These are phyloP conservation scores for Astropecten irregularis DNA, from an alignment of 53 echinoderm and acorn worm genomes.

Conservation along the genomic window DNA sequence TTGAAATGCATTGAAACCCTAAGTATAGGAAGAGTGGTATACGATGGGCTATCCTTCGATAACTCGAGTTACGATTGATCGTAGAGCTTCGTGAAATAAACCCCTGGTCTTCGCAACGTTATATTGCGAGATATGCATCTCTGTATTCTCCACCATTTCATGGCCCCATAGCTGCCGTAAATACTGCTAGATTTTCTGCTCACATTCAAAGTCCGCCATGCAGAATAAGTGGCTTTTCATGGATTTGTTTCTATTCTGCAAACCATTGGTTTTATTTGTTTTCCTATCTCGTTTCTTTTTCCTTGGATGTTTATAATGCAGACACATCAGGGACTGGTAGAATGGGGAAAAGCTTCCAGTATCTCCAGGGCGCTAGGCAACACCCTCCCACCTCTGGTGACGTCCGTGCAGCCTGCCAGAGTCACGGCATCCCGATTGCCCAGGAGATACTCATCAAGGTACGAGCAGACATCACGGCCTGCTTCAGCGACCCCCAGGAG, in stretches of 20 bases:
- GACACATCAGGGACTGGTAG: not conserved
- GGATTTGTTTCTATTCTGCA: not conserved
- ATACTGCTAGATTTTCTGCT: not conserved
- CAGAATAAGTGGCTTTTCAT: not conserved
- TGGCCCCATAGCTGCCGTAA: not conserved
- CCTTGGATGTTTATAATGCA: too few species aligned
- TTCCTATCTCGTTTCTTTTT: not conserved
- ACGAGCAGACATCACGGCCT: constrained; percentile 13
- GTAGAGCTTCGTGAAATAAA: too few species aligned
- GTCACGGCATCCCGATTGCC: not conserved
- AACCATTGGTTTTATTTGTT: not conserved
- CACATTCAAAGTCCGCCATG: not conserved
- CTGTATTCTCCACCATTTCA: not conserved
- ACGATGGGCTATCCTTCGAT: too few species aligned
- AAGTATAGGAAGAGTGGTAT: too few species aligned
- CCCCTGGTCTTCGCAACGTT: too few species aligned
- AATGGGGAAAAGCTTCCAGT: not conserved
- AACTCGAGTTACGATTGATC: too few species aligned
- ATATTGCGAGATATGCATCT: not conserved
- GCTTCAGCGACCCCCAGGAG: not conserved
- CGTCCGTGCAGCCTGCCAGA: not conserved
- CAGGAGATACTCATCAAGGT: not conserved
- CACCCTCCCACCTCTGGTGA: constrained; percentile 20
- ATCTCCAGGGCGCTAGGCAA: not conserved
- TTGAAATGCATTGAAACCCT: too few species aligned